These are phyloP conservation scores for Ceratina calcarata DNA, from an alignment of 1,140 invertebrate species.

Conservation along the genomic window DNA sequence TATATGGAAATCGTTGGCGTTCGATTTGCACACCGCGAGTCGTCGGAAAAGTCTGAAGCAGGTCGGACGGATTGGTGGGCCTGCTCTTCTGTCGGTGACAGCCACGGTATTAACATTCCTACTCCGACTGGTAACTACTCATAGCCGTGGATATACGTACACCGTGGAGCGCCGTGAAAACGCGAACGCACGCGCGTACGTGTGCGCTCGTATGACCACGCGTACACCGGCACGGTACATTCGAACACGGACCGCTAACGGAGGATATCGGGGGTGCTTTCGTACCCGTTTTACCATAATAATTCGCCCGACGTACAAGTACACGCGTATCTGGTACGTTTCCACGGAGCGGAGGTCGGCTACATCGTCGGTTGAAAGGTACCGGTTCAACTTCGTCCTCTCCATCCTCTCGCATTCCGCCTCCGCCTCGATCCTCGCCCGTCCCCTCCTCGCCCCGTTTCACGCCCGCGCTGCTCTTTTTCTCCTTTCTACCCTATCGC, in stretches of 20 bases:
- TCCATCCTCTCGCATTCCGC: conserved; percentile 20
- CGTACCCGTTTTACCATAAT: conserved; percentile 67
- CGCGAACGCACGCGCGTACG: conserved; percentile 38
- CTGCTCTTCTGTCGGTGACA: conserved; percentile 68
- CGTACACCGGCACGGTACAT: conserved; percentile 35
- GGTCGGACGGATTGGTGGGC: conserved; percentile 53
- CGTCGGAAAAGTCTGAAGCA: conserved; percentile 57
- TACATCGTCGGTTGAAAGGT: conserved; percentile 58
- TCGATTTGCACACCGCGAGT: conserved; percentile 35
- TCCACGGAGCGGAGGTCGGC: conserved; percentile 57
- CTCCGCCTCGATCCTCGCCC: background rate
- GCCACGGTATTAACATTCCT: conserved; percentile 72
- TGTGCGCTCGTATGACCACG: background rate
- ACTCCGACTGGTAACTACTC: conserved; percentile 65
- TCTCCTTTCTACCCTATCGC: conserved; percentile 11
- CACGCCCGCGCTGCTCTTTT: conserved; percentile 29
- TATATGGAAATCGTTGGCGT: conserved; percentile 4
- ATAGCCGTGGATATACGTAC: conserved; percentile 44
- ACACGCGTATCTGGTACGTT: conserved; percentile 56
- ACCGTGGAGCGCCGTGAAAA: conserved; percentile 45
- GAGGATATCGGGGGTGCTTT: conserved; percentile 65
- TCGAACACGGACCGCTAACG: conserved; percentile 50
- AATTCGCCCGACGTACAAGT: conserved; percentile 61
- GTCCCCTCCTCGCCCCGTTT: background rate
- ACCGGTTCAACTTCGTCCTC: conserved; percentile 60